A percentile compares a stretch with the other conserved stretches of the same genome.
Conservation (phyloP, 2,888 invertebrate species). For the Scotopteryx bipunctaria region DNA sequence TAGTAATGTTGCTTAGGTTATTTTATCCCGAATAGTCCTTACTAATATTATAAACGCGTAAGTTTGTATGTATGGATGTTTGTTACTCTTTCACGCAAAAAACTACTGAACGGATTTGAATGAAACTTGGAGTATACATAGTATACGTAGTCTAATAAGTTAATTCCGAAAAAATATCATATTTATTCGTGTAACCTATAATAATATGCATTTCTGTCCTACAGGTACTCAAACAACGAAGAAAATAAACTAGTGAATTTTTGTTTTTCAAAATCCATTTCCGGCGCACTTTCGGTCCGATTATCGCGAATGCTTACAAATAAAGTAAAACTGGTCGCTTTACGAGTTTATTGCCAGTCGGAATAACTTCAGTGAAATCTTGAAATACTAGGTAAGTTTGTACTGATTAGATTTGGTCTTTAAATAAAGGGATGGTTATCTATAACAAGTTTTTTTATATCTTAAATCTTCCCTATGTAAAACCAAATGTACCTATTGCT, state of each 20-base stretch:
- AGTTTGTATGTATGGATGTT: too few relatives aligned
- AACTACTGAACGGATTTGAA: too few relatives aligned
- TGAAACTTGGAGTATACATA: too few relatives aligned
- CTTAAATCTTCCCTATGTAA: too few relatives aligned
- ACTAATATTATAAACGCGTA: too few relatives aligned
- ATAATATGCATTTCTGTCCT: slow-evolving; percentile 7
- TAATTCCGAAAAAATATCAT: too few relatives aligned
- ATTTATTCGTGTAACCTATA: not conserved
- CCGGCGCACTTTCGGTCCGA: slow-evolving; percentile 3
- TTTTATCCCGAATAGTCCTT: not conserved
- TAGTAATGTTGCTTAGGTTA: not conserved
- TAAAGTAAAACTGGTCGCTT: slow-evolving; percentile 1
- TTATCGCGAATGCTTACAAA: slow-evolving; percentile 7
- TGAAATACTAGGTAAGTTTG: slow-evolving; percentile 4
- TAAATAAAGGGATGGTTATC: not conserved
- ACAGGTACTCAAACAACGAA: slow-evolving; percentile 15
- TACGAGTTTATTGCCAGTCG: not conserved
- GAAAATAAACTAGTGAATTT: not conserved
- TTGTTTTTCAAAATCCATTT: slow-evolving; percentile 1
- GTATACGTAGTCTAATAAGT: too few relatives aligned
- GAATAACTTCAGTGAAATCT: slow-evolving; percentile 12
- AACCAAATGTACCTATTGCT: too few relatives aligned
- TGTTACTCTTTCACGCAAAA: too few relatives aligned
- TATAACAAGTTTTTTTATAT: not conserved
- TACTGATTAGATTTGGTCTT: not conserved